Percentiles rank a stretch among this genome's conserved stretches.
phyloP scores from a whole-genome alignment of 35 echinoderm and acorn worm species.

The Nesometra sesokonis region DNA sequence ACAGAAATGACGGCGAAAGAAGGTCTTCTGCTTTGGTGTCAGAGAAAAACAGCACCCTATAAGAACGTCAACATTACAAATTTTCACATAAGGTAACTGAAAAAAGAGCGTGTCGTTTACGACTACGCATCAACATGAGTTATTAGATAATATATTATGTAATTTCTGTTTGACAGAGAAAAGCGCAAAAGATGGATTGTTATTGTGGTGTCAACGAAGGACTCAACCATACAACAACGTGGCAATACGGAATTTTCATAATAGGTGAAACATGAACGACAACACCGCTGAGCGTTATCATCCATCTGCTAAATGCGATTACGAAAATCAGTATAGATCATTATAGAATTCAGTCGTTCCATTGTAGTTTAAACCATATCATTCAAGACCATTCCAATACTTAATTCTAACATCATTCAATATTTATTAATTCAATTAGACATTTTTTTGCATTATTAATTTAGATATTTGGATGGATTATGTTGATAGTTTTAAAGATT shows the following conservation, averaged over 20 bases:
- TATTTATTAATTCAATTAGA: too few species aligned
- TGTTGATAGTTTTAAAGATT: too few species aligned
- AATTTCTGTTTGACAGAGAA: slow-evolving; percentile 41
- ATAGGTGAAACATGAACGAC: slow-evolving; percentile 39
- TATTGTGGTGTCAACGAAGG: slow-evolving; percentile 90
- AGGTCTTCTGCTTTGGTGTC: slow-evolving; percentile 88
- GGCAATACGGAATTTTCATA: slow-evolving; percentile 64
- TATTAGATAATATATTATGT: slow-evolving; percentile 22
- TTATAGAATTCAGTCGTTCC: neutral
- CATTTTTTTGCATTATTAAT: too few species aligned
- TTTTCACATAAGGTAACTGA: slow-evolving; percentile 77
- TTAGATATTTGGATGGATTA: too few species aligned
- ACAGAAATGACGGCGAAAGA: slow-evolving; percentile 77
- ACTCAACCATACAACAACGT: slow-evolving; percentile 85
- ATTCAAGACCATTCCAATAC: too few species aligned
- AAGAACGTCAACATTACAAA: slow-evolving; percentile 73
- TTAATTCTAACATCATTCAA: too few species aligned
- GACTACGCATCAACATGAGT: neutral
- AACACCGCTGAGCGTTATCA: too few species aligned
- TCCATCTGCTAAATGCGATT: too few species aligned
- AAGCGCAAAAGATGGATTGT: slow-evolving; percentile 61
- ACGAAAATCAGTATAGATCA: neutral
- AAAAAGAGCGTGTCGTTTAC: neutral
- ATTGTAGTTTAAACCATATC: neutral
- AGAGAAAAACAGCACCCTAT: slow-evolving; percentile 83